These are phyloP conservation scores for Dichetophora obliterata DNA, from an alignment of 2,888 invertebrate species.

Conservation along the genomic window DNA sequence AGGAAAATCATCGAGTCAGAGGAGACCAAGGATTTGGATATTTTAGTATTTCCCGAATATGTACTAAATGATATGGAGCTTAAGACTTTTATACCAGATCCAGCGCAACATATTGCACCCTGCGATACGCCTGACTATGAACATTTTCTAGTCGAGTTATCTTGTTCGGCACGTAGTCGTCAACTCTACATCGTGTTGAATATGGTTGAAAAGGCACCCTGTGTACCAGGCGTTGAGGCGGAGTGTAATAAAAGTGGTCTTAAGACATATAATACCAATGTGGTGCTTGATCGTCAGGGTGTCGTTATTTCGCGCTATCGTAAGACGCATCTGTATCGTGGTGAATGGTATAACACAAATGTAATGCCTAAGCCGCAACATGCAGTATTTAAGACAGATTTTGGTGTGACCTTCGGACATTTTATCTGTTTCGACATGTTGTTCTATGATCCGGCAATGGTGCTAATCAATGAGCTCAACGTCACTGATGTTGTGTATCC, in stretches of 20 bases:
- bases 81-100: constrained; percentile 65
- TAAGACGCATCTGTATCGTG: constrained; percentile 65
- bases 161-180: constrained; percentile 73
- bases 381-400: constrained; percentile 80
- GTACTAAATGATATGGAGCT: constrained; percentile 63
- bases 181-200: constrained; percentile 72
- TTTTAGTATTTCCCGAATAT: constrained; percentile 84
- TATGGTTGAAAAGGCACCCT: constrained; percentile 72
- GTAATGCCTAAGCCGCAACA: constrained; percentile 71
- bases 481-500: constrained; percentile 70
- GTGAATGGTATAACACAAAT: constrained; percentile 72
- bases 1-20: constrained; percentile 58
- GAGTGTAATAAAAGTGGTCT: constrained; percentile 53
- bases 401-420: constrained; percentile 83
- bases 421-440: constrained; percentile 88
- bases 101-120: constrained; percentile 59
- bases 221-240: constrained; percentile 2
- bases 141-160: constrained; percentile 64
- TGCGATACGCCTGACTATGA: constrained; percentile 58
- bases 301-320: constrained; percentile 74
- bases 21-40: constrained; percentile 72
- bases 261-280: constrained; percentile 80
- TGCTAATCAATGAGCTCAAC: constrained; percentile 59
- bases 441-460: constrained; percentile 78
- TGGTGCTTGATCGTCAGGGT: constrained; percentile 82